Conservation (phyloP, 2,888 invertebrate genomes). For the Sesia bembeciformis region DNA sequence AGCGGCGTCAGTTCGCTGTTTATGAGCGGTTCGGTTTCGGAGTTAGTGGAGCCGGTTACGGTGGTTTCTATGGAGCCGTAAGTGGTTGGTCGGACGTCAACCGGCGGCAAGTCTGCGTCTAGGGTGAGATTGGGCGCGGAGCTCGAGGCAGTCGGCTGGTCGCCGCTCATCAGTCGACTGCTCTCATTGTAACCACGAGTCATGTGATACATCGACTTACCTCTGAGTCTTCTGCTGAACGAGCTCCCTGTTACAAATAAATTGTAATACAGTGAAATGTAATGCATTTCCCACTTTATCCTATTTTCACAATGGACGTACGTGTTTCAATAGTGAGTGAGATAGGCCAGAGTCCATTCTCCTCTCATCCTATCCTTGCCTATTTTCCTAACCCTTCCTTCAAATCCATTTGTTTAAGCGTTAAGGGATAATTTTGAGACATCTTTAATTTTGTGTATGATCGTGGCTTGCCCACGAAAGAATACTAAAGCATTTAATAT, state of each 20-base stretch:
- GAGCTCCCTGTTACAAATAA: conserved; percentile 74
- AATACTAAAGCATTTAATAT: no score
- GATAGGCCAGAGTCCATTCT: no score
- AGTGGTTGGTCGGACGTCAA: conserved; percentile 42
- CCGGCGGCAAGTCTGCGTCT: conserved; percentile 30
- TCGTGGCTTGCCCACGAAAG: no score
- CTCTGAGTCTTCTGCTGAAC: conserved; percentile 83
- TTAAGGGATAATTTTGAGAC: no score
- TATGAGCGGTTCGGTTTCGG: conserved; percentile 48
- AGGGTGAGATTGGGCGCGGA: conserved; percentile 48
- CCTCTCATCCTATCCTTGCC: no score
- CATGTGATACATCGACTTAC: conserved; percentile 84
- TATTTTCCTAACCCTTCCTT: no score
- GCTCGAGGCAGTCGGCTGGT: conserved; percentile 36
- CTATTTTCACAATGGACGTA: no score
- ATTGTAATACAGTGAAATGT: no score
- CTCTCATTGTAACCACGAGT: conserved; percentile 80
- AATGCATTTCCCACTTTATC: no score
- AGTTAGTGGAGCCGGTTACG: conserved; percentile 23
- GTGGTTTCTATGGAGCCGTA: conserved; percentile 59
- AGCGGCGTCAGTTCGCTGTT: conserved; percentile 16
- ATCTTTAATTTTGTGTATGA: no score
- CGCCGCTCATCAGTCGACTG: conserved; percentile 46
- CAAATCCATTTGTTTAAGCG: no score
- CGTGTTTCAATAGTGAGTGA: no score